Evolutionary conservation across 2,797 vertebrate genomes (phyloP), one percentile per base, ranked within the genome.

Genomic region (Mus minutoides): DNA sequence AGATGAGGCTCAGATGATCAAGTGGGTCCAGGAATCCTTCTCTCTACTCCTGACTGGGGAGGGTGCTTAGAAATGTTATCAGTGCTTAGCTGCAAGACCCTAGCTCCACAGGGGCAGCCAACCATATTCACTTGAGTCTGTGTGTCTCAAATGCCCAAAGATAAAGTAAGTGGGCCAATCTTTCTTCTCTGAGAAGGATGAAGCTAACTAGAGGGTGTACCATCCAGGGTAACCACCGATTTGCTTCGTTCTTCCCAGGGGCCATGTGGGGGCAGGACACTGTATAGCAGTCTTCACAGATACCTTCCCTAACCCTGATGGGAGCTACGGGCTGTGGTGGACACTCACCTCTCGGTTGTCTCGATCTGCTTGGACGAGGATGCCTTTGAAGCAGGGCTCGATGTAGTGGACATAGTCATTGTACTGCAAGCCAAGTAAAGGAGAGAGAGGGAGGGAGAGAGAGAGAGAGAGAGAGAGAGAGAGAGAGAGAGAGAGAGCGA

Each of bases 381-480:
- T 99, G 73, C 99, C 99, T 98, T 99, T 99, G 98, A 99, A 99
- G 98, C 99, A 99, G 79, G 99, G 99, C 87, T 99, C 99, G 7
- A 99, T 97, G 56, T 99, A 99, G 76, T 99, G 99, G 71, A 99
- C 99, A 6, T 99, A 99, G 98, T 99, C 99, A 93, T 99, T 99
- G 98, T 99, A 99, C 99, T 99, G 98, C 12, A 26, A 67, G 40
- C 10, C n/a, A 58, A 94, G 90, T 14, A 10, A 67, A 29, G 26
- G 5, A 82, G 82, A 60, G 37, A 54, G 75, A 21, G n/a, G 64
- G 31, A 67, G 4, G 62, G 21, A 29, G 67, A 71, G 17, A 71
- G 67, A 69, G 34, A 69, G 67, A 71, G 67, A 69, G 67, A 69
- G 67, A 69, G 34, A 71, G 69, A 71, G 69, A 71, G 52, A 46